Evolutionary conservation across 2,888 invertebrate genomes (phyloP), one percentile per base, ranked within the genome.

Genomic region (Campopleginae sp.): DNA sequence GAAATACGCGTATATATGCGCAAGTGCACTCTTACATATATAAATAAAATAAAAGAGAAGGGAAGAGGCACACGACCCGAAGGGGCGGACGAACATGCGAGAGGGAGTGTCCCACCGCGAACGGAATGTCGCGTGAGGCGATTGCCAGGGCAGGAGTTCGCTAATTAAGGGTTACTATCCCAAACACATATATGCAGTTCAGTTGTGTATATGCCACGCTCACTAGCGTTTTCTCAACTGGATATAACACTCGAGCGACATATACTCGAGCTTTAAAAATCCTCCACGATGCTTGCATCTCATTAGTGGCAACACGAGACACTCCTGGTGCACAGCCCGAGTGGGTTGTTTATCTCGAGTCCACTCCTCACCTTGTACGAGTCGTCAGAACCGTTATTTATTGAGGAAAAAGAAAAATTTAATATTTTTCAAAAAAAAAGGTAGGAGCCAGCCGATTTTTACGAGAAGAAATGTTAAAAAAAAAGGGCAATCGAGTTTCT

Each of bases 131-230:
- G 85, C 86, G 82, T 85, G 88, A 79, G 87, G 89, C 89, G 90
- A 91, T 91, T 89, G 89, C 86, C 85, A 87, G 88, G 90, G 90
- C 88, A 89, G 89, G 87, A 87, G 86, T 90, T 90, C 87, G 90
- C 90, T 91, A 91, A 92, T 92, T 91, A 91, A 91, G 91, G 90
- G 88, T 89, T 89, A 90, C 89, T 89, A 87, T 88, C 51, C 61
- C 54, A 58, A 48, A 74, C 48, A 66, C 27, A 38, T 66, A 14
- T 27, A 51, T 42, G n/a, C 38, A 48, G 17, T n/a, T 54, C 42
- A n/a, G 48, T 54, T n/a, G 54, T 72, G 58, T n/a, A n/a, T n/a
- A n/a, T 70, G n/a, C n/a, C 61, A 42, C 68, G 71, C 65, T 51
- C 51, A n/a, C 61, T 80, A 54, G 70, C 75, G 14, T 79, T 71